A percentile compares a stretch with the other conserved stretches of the same genome.
Evolutionary conservation across 2,888 invertebrate genomes (phyloP).

Genomic region (Sisyra terminalis): DNA sequence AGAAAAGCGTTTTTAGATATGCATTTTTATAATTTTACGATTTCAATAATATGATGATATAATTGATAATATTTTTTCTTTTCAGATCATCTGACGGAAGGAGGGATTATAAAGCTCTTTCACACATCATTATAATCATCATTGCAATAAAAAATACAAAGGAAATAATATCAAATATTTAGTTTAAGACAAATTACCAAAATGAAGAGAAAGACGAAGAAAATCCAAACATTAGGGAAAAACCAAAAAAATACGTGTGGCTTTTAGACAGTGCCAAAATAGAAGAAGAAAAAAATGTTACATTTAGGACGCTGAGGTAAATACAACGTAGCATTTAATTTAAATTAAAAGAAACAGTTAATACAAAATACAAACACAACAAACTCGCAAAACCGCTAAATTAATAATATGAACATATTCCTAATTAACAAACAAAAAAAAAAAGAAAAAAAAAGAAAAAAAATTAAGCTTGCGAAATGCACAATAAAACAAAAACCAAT

Average conservation of each 20-base stretch:
- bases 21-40: too few relatives aligned
- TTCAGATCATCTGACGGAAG: too few relatives aligned
- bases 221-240: not conserved
- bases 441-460: constrained; percentile 3
- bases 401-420: constrained; percentile 1
- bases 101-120: too few relatives aligned
- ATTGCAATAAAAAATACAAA: not conserved
- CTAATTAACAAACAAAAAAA: too few relatives aligned
- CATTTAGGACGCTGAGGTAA: not conserved
- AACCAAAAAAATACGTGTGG: too few relatives aligned
- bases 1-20: too few relatives aligned
- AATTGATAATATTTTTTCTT: too few relatives aligned
- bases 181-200: not conserved
- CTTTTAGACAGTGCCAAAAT: not conserved
- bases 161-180: not conserved
- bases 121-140: too few relatives aligned
- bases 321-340: not conserved
- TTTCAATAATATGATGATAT: too few relatives aligned
- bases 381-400: not conserved
- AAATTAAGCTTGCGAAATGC: not conserved
- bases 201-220: not conserved
- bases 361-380: not conserved
- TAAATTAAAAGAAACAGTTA: not conserved
- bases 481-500: constrained; percentile 9
- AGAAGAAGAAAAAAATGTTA: not conserved